Evolutionary conservation across 2,797 vertebrate species (phyloP).

Genomic region (Melanogrammus aeglefinus): DNA sequence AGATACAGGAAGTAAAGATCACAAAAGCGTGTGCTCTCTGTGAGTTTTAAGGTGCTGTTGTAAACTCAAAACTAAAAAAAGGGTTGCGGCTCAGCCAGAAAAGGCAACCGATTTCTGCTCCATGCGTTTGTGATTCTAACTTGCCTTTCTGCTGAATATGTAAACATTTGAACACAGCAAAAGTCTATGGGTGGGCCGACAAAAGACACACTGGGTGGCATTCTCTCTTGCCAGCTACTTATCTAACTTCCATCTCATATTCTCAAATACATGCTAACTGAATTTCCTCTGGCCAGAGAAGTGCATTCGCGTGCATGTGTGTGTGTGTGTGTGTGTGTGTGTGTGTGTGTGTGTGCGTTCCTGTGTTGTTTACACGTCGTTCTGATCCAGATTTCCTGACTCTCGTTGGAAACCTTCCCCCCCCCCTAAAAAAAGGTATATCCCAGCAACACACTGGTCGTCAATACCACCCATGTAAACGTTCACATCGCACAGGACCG

Average conservation of each 20-base stretch:
- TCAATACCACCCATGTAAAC: constrained; percentile 62
- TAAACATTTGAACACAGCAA: constrained; percentile 79
- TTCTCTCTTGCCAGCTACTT: constrained; percentile 46
- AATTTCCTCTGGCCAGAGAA: constrained; percentile 55
- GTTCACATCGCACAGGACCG: constrained; percentile 10
- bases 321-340: constrained; percentile 41
- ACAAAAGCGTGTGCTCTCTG: constrained; percentile 74
- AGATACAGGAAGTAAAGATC: constrained; percentile 71
- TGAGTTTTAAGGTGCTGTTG: constrained; percentile 81
- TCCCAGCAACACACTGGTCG: constrained; percentile 79
- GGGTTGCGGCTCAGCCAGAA: constrained; percentile 37
- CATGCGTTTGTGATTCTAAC: constrained; percentile 72
- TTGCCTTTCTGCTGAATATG: constrained; percentile 75
- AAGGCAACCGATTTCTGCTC: constrained; percentile 64
- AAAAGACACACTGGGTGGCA: constrained; percentile 61
- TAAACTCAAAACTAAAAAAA: constrained; percentile 69
- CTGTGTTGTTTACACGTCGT: constrained; percentile 39
- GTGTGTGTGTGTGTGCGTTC: constrained; percentile 30
- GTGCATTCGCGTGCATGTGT: constrained; percentile 46
- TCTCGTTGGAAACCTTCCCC: constrained; percentile 42
- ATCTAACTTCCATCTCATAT: constrained; percentile 31
- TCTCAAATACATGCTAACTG: constrained; percentile 32
- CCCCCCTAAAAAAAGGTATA: constrained; percentile 58
- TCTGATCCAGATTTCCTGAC: constrained; percentile 49
- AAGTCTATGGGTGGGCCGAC: constrained; percentile 60